phyloP scores from a whole-genome alignment of 35 echinoderm and acorn worm species.

The Apostichopus parvimensis region DNA sequence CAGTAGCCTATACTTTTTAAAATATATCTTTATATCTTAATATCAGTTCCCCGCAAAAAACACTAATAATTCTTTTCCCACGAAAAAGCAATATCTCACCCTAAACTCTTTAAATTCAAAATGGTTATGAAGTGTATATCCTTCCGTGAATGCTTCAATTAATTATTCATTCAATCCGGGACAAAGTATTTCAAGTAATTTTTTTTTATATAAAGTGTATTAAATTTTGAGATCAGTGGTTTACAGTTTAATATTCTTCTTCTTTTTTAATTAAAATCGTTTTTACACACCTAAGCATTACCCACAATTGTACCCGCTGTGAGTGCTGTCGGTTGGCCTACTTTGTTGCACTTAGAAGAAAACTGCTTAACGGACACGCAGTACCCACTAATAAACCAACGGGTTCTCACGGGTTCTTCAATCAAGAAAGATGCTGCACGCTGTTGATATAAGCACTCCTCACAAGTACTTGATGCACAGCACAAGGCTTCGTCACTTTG shows the following conservation, averaged over 20 bases:
- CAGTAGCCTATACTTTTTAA: no score
- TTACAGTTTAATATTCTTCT: background rate
- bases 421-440: background rate
- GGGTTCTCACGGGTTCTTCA: background rate
- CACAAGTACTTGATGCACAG: background rate
- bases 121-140: no score
- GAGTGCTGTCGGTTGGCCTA: background rate
- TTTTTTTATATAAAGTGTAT: no score
- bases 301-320: background rate
- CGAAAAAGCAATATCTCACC: no score
- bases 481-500: background rate
- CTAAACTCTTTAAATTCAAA: no score
- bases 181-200: no score
- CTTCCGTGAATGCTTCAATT: no score
- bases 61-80: no score
- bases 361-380: background rate
- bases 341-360: background rate
- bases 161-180: no score
- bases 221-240: no score
- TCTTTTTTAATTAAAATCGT: background rate
- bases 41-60: no score
- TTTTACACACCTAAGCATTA: background rate
- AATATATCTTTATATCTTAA: no score
- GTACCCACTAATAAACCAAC: background rate
- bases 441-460: constrained; percentile 1